Evolutionary conservation across 2,888 invertebrate genomes (phyloP), one percentile per base, ranked within the genome.

Genomic region (Fragum fragum): DNA sequence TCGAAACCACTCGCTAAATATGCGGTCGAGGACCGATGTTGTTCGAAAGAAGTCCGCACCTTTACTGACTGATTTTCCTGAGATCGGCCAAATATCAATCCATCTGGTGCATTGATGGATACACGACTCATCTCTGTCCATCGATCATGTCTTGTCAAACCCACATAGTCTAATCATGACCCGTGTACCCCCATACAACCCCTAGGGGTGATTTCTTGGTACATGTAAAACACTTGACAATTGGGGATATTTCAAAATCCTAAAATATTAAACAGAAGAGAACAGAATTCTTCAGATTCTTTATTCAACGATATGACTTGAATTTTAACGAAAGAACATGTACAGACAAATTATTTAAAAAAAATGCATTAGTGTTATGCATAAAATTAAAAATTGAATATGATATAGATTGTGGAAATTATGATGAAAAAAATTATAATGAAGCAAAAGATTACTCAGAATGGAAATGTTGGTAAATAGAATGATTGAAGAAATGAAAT

Each of bases 111-210:
- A 61, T 29, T 61, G 61, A 32, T 61, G 32, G 32, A 29, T 61
- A 32, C n/a, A 32, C 32, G n/a, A 61, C 26, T 61, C 61, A 61
- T 61, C n/a, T 7, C n/a, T 3, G n/a, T n/a, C 32, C 16, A 61
- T 61, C n/a, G 11, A n/a, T 61, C 61, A 61, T 32, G 2, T n/a
- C n/a, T 14, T 61, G 61, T 61, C 61, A 61, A 29, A 29, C 26
- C n/a, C 26, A 32, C 61, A 61, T 61, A 61, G 29, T 32, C 61
- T 7, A 14, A 32, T 61, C 61, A 61, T 61, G 61, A 61, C 61
- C 61, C 14, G 32, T 61, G 2, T 32, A 47, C 47, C 47, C n/a
- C 47, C 47, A 47, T n/a, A n/a, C n/a, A n/a, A 9, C 47, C 16
- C 47, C 16, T 3, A 5, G 47, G 32, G 47, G 7, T 47, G 18